A percentile compares a stretch with the other conserved stretches of the same genome.
Conservation (phyloP, 1,140 invertebrate species). For the Solenopsis fugax region DNA sequence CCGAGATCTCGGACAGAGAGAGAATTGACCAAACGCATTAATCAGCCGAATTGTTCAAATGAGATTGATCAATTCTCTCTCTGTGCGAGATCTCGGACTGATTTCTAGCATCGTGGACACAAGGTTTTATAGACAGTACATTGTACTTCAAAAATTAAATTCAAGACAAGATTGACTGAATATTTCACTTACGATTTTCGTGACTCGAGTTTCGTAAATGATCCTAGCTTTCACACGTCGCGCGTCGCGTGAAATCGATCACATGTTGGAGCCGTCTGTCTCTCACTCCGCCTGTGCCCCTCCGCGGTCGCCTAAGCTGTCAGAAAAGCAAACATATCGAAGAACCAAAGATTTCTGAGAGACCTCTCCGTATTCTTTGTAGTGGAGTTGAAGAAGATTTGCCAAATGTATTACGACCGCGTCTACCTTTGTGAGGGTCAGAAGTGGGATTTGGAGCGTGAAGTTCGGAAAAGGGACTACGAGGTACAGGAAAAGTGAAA, state of each 20-base stretch:
- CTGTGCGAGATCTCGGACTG: too few species aligned
- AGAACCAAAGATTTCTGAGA: slow-evolving; percentile 79
- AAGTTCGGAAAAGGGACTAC: slow-evolving; percentile 99
- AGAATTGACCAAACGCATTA: too few species aligned
- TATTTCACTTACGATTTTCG: neutral
- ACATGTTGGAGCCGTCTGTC: slow-evolving; percentile 53
- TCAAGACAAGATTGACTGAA: neutral
- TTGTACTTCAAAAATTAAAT: neutral
- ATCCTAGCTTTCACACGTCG: slow-evolving; percentile 1
- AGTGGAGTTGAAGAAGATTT: slow-evolving; percentile 95
- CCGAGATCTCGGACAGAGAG: too few species aligned
- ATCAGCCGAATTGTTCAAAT: too few species aligned
- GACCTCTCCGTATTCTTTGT: slow-evolving; percentile 87
- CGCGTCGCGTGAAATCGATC: slow-evolving; percentile 3
- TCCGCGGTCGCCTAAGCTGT: slow-evolving; percentile 51
- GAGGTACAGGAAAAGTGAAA: slow-evolving; percentile 91
- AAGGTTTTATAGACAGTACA: too few species aligned
- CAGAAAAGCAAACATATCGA: slow-evolving; percentile 65
- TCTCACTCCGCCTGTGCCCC: slow-evolving; percentile 52
- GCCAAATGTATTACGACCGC: slow-evolving; percentile 97
- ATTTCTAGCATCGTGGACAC: too few species aligned
- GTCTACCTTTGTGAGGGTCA: slow-evolving; percentile 98
- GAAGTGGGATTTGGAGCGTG: slow-evolving; percentile 99
- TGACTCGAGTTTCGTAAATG: neutral
- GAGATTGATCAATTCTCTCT: too few species aligned